Evolutionary conservation across 2,797 vertebrate species (phyloP).

Genomic region (Pteronotus mesoamericanus): DNA sequence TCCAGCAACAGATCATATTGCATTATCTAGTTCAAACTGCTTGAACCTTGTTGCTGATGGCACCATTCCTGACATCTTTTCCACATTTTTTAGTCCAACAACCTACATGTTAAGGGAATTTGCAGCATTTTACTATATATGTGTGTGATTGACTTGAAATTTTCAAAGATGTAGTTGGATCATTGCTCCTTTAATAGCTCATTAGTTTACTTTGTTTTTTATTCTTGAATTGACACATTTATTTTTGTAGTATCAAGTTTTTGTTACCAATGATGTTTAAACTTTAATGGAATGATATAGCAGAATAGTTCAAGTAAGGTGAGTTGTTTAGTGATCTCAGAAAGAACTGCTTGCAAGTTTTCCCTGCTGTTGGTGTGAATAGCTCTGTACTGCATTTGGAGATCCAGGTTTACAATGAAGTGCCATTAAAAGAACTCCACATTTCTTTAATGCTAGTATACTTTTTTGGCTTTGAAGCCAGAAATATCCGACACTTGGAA

Average conservation of each 20-base stretch:
- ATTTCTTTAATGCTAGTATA: background rate
- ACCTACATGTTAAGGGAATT: conserved; percentile 33
- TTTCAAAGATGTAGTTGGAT: conserved; percentile 17
- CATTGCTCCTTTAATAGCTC: background rate
- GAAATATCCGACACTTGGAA: conserved; percentile 12
- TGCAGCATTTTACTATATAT: background rate
- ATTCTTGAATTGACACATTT: conserved; percentile 14
- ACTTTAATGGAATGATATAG: background rate
- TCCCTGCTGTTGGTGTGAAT: background rate
- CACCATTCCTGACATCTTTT: background rate
- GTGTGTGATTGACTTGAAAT: background rate
- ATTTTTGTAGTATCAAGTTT: background rate
- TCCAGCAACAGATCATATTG: conserved; percentile 64
- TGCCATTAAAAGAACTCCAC: background rate
- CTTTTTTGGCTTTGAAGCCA: conserved; percentile 1
- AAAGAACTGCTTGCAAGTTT: background rate
- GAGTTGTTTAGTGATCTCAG: background rate
- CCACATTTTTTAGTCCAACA: background rate
- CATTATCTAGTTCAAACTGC: conserved; percentile 57
- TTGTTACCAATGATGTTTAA: background rate
- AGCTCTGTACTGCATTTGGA: background rate
- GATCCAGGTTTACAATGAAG: background rate
- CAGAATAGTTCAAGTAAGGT: background rate
- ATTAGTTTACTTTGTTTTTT: background rate
- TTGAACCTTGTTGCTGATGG: conserved; percentile 45